Percentiles rank a stretch among this genome's conserved stretches.
These are phyloP conservation scores for Eupristina koningsbergeri DNA, from an alignment of 1,140 invertebrate species.

Conservation along the genomic window DNA sequence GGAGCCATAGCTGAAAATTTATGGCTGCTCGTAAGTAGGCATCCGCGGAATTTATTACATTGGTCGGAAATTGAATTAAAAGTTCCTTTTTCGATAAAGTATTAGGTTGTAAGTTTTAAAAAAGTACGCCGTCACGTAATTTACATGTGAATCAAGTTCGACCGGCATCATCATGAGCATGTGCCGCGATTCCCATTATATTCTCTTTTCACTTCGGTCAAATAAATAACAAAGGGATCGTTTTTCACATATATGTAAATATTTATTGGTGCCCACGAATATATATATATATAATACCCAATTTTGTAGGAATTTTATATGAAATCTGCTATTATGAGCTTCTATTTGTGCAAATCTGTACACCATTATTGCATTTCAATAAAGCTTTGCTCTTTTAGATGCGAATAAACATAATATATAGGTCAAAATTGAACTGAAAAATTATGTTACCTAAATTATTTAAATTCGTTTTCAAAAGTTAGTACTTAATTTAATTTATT, in stretches of 20 bases:
- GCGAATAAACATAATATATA: neutral
- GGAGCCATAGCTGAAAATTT: slow-evolving; percentile 38
- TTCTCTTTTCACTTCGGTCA: neutral
- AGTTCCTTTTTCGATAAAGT: slow-evolving; percentile 39
- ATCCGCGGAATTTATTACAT: slow-evolving; percentile 39
- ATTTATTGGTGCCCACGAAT: neutral
- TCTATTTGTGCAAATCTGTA: slow-evolving; percentile 32
- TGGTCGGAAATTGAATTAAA: slow-evolving; percentile 49
- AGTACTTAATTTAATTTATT: no score
- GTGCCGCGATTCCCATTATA: neutral
- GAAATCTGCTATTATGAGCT: slow-evolving; percentile 32
- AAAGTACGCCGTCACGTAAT: neutral
- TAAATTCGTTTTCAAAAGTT: no score
- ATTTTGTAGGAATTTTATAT: slow-evolving; percentile 5
- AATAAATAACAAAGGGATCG: slow-evolving; percentile 17
- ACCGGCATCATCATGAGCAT: neutral
- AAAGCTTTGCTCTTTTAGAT: slow-evolving; percentile 1
- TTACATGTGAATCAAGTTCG: slow-evolving; percentile 43
- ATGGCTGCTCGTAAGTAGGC: slow-evolving; percentile 35
- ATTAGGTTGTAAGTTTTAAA: slow-evolving; percentile 5
- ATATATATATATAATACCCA: slow-evolving; percentile 13
- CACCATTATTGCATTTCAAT: slow-evolving; percentile 17
- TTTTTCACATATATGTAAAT: slow-evolving; percentile 11
- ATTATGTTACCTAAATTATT: neutral
- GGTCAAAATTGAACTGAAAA: neutral